Percentiles rank a stretch among this genome's conserved stretches.
phyloP scores from a whole-genome alignment of 2,888 invertebrate genomes.

The Sepiola atlantica region DNA sequence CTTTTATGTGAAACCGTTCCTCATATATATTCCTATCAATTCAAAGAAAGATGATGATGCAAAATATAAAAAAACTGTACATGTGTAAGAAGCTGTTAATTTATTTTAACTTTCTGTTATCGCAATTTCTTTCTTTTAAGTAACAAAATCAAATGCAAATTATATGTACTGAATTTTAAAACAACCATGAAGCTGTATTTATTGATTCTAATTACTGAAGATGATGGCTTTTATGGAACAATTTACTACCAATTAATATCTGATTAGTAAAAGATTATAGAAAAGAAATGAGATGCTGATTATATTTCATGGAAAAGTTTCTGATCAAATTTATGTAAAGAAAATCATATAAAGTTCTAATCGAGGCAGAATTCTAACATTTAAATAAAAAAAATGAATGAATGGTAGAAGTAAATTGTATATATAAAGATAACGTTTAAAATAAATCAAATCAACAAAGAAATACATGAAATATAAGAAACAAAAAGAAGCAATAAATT shows the following conservation, averaged over 20 bases:
- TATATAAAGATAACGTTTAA: neutral
- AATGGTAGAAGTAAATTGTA: neutral
- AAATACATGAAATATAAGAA: neutral
- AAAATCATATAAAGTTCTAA: neutral
- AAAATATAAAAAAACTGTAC: neutral
- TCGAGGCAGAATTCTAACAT: neutral
- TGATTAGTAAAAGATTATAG: no score
- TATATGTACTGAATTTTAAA: neutral
- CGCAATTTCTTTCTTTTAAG: neutral
- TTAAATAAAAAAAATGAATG: neutral
- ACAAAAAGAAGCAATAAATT: no score
- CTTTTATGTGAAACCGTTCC: neutral
- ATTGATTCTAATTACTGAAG: neutral
- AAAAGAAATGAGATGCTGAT: neutral
- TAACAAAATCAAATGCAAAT: neutral
- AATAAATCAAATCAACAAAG: neutral
- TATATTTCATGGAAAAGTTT: neutral
- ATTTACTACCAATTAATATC: constrained; percentile 14
- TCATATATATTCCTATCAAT: neutral
- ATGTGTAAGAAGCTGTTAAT: neutral
- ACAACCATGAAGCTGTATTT: neutral
- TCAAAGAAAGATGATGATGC: neutral
- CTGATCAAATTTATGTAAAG: neutral
- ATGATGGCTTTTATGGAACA: neutral
- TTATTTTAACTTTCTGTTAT: neutral